Evolutionary conservation across 2,113 vertebrate genomes (phyloP), one percentile per base, ranked within the genome.

Genomic region (Esox niger): DNA sequence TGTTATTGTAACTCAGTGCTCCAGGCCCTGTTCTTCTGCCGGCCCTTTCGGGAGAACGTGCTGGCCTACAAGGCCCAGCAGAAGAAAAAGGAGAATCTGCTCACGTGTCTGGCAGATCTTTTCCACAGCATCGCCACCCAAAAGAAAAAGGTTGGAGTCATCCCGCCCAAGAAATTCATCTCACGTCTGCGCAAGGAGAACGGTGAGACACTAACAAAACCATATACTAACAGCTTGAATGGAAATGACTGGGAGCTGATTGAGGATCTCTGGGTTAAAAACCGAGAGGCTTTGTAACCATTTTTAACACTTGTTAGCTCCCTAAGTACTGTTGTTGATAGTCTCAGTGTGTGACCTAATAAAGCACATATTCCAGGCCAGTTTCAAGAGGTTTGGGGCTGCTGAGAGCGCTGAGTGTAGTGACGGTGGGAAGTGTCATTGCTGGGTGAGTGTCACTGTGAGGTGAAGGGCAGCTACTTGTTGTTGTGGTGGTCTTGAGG

Each of bases 1-100:
- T 98, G 97, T 82, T 98, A 98, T 93, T 98, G 97, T 86, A 98
- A 98, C 92, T 98, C 97, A 0, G 97, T 98, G 91, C 93, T 98
- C 31, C 97, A 98, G 91, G 97, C 97, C 0, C 66, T 98, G 62
- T 98, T 97, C 79, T 98, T 98, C 89, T 98, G 97, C 89, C 93
- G 95, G 79, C 97, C 97, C 0, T 98, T 98, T 88, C 92, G 97
- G 79, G 97, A 98, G 91, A 98, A 98, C 77, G 96, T 98, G 64
- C 84, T 98, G 91, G 92, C 95, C 2, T 98, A 98, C 89, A 98
- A 97, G 89, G 95, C 95, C 77, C 95, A 97, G 89, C 96, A 97
- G 87, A 98, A 98, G 88, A 98, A 98, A 93, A 98, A 96, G 84
- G 97, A 98, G 93, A 98, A 96, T 86, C 88, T 98, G 87, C 74